Conservation (phyloP, 2,888 invertebrate genomes). For the Kryphioiulus occultus region DNA sequence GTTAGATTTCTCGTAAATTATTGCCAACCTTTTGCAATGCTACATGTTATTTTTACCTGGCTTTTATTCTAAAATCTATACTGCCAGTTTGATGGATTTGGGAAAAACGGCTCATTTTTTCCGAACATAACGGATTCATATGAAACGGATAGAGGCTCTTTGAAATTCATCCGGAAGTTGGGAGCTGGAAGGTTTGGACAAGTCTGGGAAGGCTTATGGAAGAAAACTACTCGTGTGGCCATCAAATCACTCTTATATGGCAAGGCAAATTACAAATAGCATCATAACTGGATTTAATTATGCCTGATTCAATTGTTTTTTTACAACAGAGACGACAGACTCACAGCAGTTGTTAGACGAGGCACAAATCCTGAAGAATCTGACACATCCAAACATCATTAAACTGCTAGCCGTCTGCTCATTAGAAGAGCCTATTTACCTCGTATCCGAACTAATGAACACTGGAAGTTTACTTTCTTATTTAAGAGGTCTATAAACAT, state of each 20-base stretch:
- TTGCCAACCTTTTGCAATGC: too few relatives aligned
- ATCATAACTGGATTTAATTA: too few relatives aligned
- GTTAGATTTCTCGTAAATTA: not conserved
- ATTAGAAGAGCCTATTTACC: not conserved
- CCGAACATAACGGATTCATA: slow-evolving; percentile 92
- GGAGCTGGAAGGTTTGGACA: slow-evolving; percentile 99
- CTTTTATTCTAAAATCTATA: not conserved
- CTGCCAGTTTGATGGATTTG: not conserved
- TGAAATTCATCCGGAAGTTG: slow-evolving; percentile 94
- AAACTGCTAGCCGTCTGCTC: not conserved
- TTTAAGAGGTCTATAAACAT: not conserved
- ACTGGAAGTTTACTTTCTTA: not conserved
- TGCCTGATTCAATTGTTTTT: not conserved
- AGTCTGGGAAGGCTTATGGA: slow-evolving; percentile 99
- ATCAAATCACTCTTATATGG: slow-evolving; percentile 72
- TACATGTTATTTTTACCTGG: too few relatives aligned
- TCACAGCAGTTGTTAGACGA: not conserved
- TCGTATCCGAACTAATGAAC: not conserved
- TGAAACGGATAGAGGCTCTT: slow-evolving; percentile 97
- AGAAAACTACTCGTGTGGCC: slow-evolving; percentile 98
- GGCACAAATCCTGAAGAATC: not conserved
- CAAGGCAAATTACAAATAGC: too few relatives aligned
- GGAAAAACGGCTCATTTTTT: not conserved
- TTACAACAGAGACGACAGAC: not conserved
- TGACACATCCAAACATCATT: not conserved